These are phyloP conservation scores for Tetranychus truncatus DNA, from an alignment of 2,888 invertebrate genomes.

Conservation along the genomic window DNA sequence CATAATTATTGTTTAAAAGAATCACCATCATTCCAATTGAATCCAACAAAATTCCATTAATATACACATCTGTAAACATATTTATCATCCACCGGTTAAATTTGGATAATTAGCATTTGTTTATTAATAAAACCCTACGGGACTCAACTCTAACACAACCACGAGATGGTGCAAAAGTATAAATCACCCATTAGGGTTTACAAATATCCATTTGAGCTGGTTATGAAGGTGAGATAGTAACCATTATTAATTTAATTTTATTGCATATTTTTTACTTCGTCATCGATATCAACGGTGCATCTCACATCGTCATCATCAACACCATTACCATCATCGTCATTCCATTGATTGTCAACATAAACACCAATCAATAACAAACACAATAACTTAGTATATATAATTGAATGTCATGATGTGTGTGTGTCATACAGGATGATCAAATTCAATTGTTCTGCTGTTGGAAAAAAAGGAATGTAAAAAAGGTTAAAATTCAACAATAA, in stretches of 20 bases:
- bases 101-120: no score
- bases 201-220: slow-evolving; percentile 81
- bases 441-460: not conserved
- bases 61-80: no score
- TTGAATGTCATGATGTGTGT: not conserved
- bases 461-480: not conserved
- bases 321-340: not conserved
- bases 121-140: not conserved
- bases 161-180: slow-evolving; percentile 76
- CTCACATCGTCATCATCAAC: not conserved
- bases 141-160: not conserved
- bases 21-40: no score
- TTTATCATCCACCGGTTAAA: no score
- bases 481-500: not conserved
- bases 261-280: not conserved
- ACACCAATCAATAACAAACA: not conserved
- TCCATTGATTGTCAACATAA: not conserved
- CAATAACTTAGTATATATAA: not conserved
- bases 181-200: slow-evolving; percentile 84
- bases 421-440: not conserved
- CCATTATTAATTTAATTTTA: slow-evolving; percentile 5
- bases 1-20: no score
- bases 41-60: no score
- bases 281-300: not conserved
- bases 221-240: slow-evolving; percentile 64